phyloP scores from a whole-genome alignment of 2,797 vertebrate species.

The Limnodromus scolopaceus region DNA sequence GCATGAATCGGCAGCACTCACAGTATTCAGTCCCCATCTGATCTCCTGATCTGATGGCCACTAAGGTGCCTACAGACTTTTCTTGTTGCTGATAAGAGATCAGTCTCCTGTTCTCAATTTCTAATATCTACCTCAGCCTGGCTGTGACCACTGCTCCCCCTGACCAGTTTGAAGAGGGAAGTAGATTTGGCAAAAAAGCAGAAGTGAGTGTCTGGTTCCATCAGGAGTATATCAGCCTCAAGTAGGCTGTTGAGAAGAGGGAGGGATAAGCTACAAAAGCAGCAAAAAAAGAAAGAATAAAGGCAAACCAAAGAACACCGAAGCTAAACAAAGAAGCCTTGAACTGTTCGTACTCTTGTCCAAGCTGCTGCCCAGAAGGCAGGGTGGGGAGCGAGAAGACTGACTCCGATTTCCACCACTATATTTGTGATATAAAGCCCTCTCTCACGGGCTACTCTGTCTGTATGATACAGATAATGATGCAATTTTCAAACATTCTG shows the following conservation, averaged over 20 bases:
- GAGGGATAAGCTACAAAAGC: background rate
- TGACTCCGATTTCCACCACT: background rate
- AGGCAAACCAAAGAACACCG: fast-evolving
- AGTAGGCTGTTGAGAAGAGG: background rate
- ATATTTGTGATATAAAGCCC: background rate
- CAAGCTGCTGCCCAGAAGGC: background rate
- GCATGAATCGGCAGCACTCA: background rate
- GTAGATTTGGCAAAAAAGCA: background rate
- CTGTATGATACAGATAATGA: conserved; percentile 2
- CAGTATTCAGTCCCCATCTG: background rate
- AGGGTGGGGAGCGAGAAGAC: background rate
- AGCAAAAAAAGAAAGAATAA: background rate
- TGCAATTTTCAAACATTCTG: background rate
- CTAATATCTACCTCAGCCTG: background rate
- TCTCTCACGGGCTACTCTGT: background rate
- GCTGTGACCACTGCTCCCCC: background rate
- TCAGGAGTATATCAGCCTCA: background rate
- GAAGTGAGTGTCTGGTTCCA: background rate
- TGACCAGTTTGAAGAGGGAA: background rate
- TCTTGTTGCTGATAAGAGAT: background rate
- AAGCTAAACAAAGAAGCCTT: background rate
- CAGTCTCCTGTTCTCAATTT: background rate
- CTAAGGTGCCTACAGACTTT: background rate
- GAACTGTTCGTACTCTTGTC: background rate
- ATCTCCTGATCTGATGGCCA: background rate